Evolutionary conservation across 1,140 invertebrate species (phyloP), one percentile per base, ranked within the genome.

Genomic region (Melipona quadrifasciata): DNA sequence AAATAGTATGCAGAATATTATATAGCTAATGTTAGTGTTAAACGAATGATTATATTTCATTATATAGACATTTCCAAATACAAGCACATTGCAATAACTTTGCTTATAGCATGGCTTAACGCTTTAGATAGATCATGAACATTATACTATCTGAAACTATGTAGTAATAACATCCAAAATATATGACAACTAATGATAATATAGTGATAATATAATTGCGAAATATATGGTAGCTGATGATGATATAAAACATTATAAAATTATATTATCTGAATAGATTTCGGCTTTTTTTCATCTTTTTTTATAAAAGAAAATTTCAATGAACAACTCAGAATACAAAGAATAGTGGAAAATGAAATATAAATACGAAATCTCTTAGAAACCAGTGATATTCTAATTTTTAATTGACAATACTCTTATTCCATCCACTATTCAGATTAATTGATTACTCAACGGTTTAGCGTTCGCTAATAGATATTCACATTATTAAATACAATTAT

Each of bases 381-480:
- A 75, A 78, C 47, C 47, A 47, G 77, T 67, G 82, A 78, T 90
- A 84, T 89, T 78, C 89, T 90, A 90, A 80, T 90, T 90, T 90
- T 90, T 90, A 88, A 87, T 90, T 64, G 90, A 90, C 90, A 90
- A 90, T 90, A 90, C 89, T 90, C 87, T 81, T 80, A 90, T 87
- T 90, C 90, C 90, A 90, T 90, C 90, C 90, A 90, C 85, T 89
- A 87, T 89, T 86, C 85, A 55, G 19, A 84, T 70, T 87, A 84
- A 88, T 83, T 80, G 72, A 82, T 76, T 82, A 79, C 31, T 81
- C 70, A n/a, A 86, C 81, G 61, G 68, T 39, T 71, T 88, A 88
- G 81, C 65, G 24, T 80, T 75, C 39, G 74, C 58, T 77, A 88
- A 87, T 74, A 83, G 73, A 70, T 77, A 88, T 85, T n/a, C 75